phyloP scores from a whole-genome alignment of 2,888 invertebrate species.

The Acleris literana region DNA sequence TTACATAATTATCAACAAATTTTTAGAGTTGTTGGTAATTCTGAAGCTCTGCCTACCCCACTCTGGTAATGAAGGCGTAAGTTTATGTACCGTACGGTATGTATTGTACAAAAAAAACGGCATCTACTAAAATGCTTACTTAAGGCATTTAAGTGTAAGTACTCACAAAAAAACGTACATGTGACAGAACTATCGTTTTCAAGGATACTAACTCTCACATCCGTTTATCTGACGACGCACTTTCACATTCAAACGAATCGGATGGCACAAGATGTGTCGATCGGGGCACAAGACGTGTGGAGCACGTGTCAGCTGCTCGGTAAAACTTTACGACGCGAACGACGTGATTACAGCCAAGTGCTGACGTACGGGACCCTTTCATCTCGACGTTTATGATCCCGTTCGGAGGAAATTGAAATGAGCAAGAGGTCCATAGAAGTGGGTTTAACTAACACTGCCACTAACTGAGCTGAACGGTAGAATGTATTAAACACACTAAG shows the following conservation, averaged over 20 bases:
- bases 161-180: background rate
- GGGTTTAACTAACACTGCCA: conserved; percentile 17
- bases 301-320: conserved; percentile 34
- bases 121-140: background rate
- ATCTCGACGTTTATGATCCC: conserved; percentile 32
- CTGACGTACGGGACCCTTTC: conserved; percentile 37
- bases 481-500: background rate
- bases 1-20: too few relatives aligned
- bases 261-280: conserved; percentile 33
- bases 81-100: too few relatives aligned
- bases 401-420: conserved; percentile 34
- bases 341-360: conserved; percentile 36
- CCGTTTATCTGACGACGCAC: conserved; percentile 26
- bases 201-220: conserved; percentile 7
- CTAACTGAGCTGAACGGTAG: conserved; percentile 16
- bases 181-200: conserved; percentile 7
- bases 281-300: conserved; percentile 23
- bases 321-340: conserved; percentile 34
- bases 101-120: background rate
- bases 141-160: background rate
- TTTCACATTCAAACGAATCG: conserved; percentile 28
- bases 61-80: too few relatives aligned
- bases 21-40: too few relatives aligned
- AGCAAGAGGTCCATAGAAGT: conserved; percentile 20
- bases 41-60: too few relatives aligned